These are phyloP conservation scores for Cynaeus angustus DNA, from an alignment of 2,888 invertebrate species.

Conservation along the genomic window DNA sequence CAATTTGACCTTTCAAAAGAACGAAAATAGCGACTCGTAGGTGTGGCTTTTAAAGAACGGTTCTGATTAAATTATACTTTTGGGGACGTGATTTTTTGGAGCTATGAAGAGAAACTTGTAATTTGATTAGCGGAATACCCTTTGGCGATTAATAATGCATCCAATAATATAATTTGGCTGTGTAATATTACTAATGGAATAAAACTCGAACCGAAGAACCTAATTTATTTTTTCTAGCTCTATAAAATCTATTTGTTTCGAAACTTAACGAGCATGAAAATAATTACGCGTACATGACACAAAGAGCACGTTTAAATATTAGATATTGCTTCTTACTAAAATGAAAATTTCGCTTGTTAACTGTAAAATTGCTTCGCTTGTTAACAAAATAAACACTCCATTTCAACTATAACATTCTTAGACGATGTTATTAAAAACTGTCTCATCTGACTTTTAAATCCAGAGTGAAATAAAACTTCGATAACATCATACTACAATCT, in stretches of 20 bases:
- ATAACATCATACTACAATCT: neutral
- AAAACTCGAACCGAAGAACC: too few relatives aligned
- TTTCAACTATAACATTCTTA: neutral
- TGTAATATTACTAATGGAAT: slow-evolving; percentile 35
- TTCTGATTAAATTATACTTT: neutral
- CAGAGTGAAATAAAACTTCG: neutral
- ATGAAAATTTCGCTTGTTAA: too few relatives aligned
- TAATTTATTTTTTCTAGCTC: neutral
- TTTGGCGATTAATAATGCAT: slow-evolving; percentile 31
- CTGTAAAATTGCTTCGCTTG: too few relatives aligned
- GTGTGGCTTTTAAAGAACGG: neutral
- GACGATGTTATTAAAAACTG: neutral
- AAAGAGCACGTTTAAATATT: too few relatives aligned
- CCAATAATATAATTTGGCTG: slow-evolving; percentile 22
- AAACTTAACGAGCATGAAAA: neutral
- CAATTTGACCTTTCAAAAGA: too few relatives aligned
- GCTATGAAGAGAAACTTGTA: slow-evolving; percentile 33
- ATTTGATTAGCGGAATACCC: slow-evolving; percentile 24
- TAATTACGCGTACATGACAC: too few relatives aligned
- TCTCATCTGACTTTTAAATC: neutral
- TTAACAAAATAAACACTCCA: neutral
- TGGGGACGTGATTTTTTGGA: slow-evolving; percentile 23
- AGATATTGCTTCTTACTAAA: too few relatives aligned
- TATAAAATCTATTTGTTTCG: neutral
- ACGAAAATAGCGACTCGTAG: too few relatives aligned